phyloP scores from a whole-genome alignment of 2,888 invertebrate species.

The Pollenia amentaria region DNA sequence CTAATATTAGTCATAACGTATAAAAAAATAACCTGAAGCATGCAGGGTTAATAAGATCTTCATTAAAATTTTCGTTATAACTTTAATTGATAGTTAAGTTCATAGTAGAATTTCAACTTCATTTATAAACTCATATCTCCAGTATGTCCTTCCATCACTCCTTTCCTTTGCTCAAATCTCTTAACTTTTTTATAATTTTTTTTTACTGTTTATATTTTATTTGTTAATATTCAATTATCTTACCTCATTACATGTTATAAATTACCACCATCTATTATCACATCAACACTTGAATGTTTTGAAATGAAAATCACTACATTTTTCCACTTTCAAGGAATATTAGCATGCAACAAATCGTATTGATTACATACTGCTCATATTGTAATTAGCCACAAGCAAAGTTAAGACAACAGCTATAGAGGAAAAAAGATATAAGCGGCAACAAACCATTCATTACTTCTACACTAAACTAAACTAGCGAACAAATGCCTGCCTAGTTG shows the following conservation, averaged over 20 bases:
- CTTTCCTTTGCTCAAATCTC: neutral
- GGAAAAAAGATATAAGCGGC: constrained; percentile 7
- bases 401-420: constrained; percentile 61
- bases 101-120: no score
- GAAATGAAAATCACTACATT: constrained; percentile 65
- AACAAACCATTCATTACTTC: constrained; percentile 70
- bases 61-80: no score
- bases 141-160: no score
- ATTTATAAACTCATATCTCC: no score
- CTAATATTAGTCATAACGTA: no score
- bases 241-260: constrained; percentile 66
- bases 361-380: constrained; percentile 72
- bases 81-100: no score
- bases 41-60: no score
- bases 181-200: neutral
- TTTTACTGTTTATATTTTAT: neutral
- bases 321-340: constrained; percentile 62
- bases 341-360: constrained; percentile 71
- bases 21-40: no score
- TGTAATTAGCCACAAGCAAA: constrained; percentile 75
- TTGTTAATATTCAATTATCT: constrained; percentile 67
- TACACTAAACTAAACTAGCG: neutral
- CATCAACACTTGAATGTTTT: constrained; percentile 70
- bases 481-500: constrained; percentile 25
- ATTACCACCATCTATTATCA: constrained; percentile 73